Base-by-base conservation (phyloP, 30 jellyfish, hydroid and myxozoan species). In the Hydra vulgaris region DNA sequence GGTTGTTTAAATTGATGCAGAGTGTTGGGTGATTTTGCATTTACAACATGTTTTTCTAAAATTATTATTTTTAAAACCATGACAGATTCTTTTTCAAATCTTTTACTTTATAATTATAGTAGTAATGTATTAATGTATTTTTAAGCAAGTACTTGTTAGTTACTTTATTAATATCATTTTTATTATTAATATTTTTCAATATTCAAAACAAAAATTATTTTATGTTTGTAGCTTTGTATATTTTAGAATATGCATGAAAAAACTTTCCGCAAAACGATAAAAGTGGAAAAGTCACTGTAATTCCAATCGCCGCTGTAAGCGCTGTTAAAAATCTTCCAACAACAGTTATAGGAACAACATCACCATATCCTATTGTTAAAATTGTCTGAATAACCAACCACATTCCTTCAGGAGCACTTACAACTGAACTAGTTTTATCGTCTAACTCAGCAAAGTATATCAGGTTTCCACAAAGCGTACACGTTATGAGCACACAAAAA, bases 311-410 rank as follows among this genome's bases (percentile, higher is more conserved):
- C 22, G 92, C 91, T 7, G 87, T 88, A 25, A 81, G 74, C 22
- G 97, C 80, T n/a, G 90, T 90, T 17, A 79, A 67, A 1, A 83
- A 15, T 70, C 86, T 90, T 16, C 97, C 97, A 54, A 23, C 7
- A 21, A 83, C 21, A 21, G 95, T 72, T 21, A 79, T 70, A 3
- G 97, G 97, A 23, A 90, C 85, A 66, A 90, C 82, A 73, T 90
- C 97, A 52, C 97, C 97, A 79, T 90, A 90, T 53, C 97, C 97
- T 23, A 90, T 76, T 20, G 94, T 81, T 23, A 85, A 91, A 12
- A 90, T 55, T 3, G 97, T 90, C 74, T 90, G 97, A 24, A 90
- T 82, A 52, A 95, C 89, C 94, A 95, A 90, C 96, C 96, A 90
- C 96, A 90, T 84, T 20, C 94, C 94, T 25, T 82, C 87, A 18